Evolutionary conservation across 2,797 vertebrate genomes (phyloP).

Genomic region (Lepus oiostolus): DNA sequence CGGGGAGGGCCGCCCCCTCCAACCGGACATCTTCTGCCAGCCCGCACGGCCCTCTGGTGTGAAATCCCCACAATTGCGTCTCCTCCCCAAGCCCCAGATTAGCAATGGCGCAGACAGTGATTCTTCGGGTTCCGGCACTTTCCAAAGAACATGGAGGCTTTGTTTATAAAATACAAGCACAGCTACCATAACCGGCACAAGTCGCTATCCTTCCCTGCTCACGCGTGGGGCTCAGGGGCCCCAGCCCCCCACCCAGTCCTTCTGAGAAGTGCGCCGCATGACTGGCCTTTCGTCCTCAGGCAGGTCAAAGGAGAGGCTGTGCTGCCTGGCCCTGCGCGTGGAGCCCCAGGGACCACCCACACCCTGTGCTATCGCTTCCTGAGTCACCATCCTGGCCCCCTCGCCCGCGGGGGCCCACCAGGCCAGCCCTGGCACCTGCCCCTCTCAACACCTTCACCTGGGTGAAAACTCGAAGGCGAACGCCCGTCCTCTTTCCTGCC

Average conservation of each 20-base stretch:
- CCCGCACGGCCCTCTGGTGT: background rate
- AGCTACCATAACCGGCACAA: background rate
- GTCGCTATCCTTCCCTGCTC: background rate
- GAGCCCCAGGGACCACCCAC: background rate
- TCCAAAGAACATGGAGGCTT: background rate
- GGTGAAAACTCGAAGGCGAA: background rate
- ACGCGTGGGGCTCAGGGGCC: too few relatives aligned
- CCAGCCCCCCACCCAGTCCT: background rate
- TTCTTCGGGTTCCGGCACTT: background rate
- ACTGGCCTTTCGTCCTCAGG: background rate
- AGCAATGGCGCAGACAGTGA: accelerated
- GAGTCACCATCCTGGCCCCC: background rate
- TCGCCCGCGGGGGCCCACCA: background rate
- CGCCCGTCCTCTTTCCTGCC: background rate
- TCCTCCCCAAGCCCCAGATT: background rate
- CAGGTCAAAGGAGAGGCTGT: too few relatives aligned
- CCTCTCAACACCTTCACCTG: background rate
- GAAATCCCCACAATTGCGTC: background rate
- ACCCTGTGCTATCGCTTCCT: background rate
- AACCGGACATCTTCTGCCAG: background rate
- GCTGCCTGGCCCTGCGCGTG: background rate
- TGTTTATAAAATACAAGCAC: background rate
- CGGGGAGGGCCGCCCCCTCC: background rate
- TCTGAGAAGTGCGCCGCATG: too few relatives aligned
- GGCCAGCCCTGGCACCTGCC: background rate